Evolutionary conservation across 1,140 invertebrate species (phyloP), one percentile per base, ranked within the genome.

Genomic region (Pachypeltis micranthus): DNA sequence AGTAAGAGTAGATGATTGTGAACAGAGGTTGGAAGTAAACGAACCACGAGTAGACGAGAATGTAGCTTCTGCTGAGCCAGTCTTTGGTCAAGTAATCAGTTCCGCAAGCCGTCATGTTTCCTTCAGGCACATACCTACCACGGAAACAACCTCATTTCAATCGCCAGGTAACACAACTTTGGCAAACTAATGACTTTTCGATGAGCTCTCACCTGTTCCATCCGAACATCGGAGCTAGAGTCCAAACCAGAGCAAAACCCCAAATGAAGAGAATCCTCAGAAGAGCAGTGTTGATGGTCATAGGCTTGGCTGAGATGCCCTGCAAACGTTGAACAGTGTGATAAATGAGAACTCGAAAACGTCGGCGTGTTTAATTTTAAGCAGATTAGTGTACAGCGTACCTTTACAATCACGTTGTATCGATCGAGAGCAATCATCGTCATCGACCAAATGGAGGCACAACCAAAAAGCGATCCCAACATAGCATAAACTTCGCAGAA

Each of bases 321-420:
- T 78, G 71, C 25, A 67, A 66, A 44, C n/a, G 61, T 25, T 56
- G 0, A 12, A 64, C 54, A 44, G 55, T 44, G 21, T 16, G n/a
- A 34, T 21, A 51, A 34, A 19, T 59, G 31, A 23, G 44, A 19
- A 10, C 7, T 39, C 7, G n/a, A n/a, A 39, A 39, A 39, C 7
- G 34, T 39, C n/a, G n/a, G n/a, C 7, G n/a, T 10, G n/a, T 7
- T 7, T 39, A 10, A 39, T 39, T 7, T 39, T 10, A 39, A 27
- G 14, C 12, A 54, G 47, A 23, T 54, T 54, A 12, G 7, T n/a
- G 7, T 12, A 12, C 31, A 14, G 34, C n/a, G 67, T 66, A 73
- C 72, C 70, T 88, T 88, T 1, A 90, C 87, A 68, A 93, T 92
- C 44, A 91, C 88, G 68, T 88, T 88, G 76, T 91, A 92, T 63